Evolutionary conservation across 2,888 invertebrate genomes (phyloP), one percentile per base, ranked within the genome.

Genomic region (Linnaemya tessellans): DNA sequence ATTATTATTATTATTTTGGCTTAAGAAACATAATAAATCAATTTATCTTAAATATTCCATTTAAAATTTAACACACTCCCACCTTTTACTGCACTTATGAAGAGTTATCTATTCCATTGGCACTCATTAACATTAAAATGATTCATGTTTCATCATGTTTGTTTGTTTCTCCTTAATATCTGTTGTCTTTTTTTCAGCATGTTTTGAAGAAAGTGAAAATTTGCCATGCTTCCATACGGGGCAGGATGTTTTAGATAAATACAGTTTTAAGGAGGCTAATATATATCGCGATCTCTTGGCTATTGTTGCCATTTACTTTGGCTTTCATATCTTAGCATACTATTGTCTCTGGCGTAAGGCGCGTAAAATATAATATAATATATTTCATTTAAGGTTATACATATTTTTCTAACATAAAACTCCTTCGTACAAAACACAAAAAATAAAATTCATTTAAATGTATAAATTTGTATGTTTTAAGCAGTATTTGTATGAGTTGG

Each of bases 171-270:
- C 62, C 30, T 43, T 56, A 54, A 73, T 77, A 58, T 65, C 25
- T 62, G 5, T 30, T 83, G 91, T 87, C 0, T 65, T 5, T 75
- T 60, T 92, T 92, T 18, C 90, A 96, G 96, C 95, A 46, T 97
- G 96, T 90, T 93, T 94, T 71, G 91, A 92, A 43, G 91, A 93
- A 46, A 93, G 94, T 74, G 92, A 93, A 0, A 95, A 95, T 8
- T 90, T 95, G 9, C 97, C 97, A 0, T 97, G 97, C 89, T 91
- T 97, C 67, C 94, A 93, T 83, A 94, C 94, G 3, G 97, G 97
- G 0, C 93, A 93, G 22, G 95, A 96, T 89, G 97, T 97, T 0
- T 93, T 97, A 58, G 94, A 94, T 49, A 94, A 94, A 82, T 97
- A 95, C 90, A 96, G 96, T 92, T 97, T 97, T 92, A 92, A 94